Conservation (phyloP, 2,888 invertebrate species). For the Ophion costatus region DNA sequence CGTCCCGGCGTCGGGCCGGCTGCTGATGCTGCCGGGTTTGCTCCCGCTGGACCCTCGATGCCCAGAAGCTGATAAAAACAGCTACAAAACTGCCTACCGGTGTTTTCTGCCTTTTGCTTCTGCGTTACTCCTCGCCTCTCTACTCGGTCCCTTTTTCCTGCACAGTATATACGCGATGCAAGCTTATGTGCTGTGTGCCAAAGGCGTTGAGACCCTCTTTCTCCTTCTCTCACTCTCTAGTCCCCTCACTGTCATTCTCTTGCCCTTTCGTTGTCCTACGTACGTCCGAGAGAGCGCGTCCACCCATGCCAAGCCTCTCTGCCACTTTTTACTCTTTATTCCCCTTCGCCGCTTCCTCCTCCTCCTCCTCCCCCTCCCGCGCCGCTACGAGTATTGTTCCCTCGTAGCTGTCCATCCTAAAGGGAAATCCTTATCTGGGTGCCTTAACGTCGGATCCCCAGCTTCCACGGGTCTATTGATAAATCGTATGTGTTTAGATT, state of each 20-base stretch:
- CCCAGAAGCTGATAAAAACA: constrained; percentile 84
- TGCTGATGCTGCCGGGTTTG: constrained; percentile 59
- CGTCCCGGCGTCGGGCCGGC: constrained; percentile 78
- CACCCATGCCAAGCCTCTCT: constrained; percentile 25
- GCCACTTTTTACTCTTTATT: constrained; percentile 40
- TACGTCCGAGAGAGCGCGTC: constrained; percentile 2
- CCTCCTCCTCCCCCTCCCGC: background rate
- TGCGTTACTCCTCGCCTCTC: constrained; percentile 73
- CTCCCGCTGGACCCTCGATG: constrained; percentile 80
- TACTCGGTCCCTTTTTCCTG: constrained; percentile 72
- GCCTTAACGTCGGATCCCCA: constrained; percentile 2
- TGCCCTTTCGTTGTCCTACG: constrained; percentile 61
- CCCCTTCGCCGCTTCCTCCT: constrained; percentile 4
- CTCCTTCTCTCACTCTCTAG: constrained; percentile 29
- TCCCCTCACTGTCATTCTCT: constrained; percentile 18
- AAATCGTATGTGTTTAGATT: background rate
- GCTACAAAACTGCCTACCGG: constrained; percentile 83
- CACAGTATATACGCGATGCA: constrained; percentile 22
- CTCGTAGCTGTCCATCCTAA: background rate
- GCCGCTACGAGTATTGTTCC: constrained; percentile 34
- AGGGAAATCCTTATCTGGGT: constrained; percentile 28
- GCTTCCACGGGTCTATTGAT: constrained; percentile 16
- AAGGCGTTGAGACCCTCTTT: constrained; percentile 54
- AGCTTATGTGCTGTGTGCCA: constrained; percentile 42
- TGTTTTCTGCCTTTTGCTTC: constrained; percentile 79